A percentile compares a stretch with the other conserved stretches of the same genome.
Evolutionary conservation across 2,113 vertebrate genomes (phyloP).

Genomic region (Glareola pratincola): DNA sequence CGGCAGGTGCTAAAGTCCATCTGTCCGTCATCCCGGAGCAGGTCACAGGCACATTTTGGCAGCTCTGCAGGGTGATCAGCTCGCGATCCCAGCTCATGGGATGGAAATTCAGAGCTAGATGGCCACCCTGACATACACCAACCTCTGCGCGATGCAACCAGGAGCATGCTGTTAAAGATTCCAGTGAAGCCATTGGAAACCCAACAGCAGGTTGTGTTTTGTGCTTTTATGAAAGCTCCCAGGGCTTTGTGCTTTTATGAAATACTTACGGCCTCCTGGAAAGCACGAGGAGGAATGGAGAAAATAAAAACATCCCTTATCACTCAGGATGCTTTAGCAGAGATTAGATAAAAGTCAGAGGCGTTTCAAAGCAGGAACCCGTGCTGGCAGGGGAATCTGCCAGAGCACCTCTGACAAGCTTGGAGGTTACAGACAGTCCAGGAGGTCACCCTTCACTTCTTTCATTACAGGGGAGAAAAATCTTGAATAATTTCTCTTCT

Average conservation of each 20-base stretch:
- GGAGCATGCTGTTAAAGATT: not conserved
- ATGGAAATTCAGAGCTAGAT: not conserved
- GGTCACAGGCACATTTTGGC: not conserved
- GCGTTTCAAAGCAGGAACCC: not conserved
- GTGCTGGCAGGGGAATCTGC: not conserved
- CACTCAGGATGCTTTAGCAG: not conserved
- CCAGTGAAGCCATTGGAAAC: not conserved
- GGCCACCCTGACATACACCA: not conserved
- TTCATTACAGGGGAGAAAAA: not conserved
- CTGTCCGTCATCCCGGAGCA: not conserved
- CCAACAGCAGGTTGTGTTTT: not conserved
- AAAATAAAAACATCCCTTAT: slow-evolving; percentile 14
- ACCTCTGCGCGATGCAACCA: not conserved
- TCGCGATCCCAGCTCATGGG: not conserved
- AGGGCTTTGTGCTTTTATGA: not conserved
- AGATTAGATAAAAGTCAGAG: slow-evolving; percentile 16
- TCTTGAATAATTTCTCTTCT: not conserved
- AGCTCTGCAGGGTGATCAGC: not conserved
- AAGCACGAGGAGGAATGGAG: not conserved
- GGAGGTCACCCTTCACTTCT: not conserved
- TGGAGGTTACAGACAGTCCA: not conserved
- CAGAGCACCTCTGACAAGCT: not conserved
- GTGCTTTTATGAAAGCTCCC: not conserved
- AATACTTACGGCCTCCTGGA: not conserved
- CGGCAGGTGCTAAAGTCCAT: not conserved